Base-by-base conservation (phyloP, 2,797 vertebrate genomes). In the Pipistrellus pipistrellus region DNA sequence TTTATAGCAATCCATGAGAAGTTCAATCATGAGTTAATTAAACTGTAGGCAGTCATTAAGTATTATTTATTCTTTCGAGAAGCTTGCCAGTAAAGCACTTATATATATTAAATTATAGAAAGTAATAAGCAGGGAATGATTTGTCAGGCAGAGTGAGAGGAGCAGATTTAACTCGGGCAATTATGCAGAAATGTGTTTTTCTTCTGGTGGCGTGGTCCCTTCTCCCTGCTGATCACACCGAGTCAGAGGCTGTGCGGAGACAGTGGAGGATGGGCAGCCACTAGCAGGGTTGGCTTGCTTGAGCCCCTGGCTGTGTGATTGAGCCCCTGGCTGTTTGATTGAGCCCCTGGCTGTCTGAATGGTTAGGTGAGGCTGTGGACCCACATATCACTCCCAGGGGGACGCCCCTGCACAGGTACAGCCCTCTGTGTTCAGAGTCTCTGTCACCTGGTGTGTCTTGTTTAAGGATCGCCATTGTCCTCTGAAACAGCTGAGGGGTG, bases 1-100 rank as follows among this genome's bases (percentile, higher is more conserved):
- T 96, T 98, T 92, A 11, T 62, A 93, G 97, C 94, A 95, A 55
- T 95, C 96, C 96, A 94, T 94, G 93, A 92, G 82, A 97, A 97
- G 97, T 97, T 98, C 97, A 97, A 88, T 95, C 96, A 97, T 95
- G 89, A 98, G 97, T 98, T 97, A 97, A 98, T 98, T 98, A 98
- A 98, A 97, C 82, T 96, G 91, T 89, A 97, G 96, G 93, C 97
- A 98, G 94, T 96, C 96, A 97, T 97, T 96, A 97, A 97, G 89
- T 97, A 78, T 97, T 98, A 96, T 97, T 98, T 98, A 95, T 97
- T 92, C 77, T 90, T 97, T 96, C 51, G 51, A 95, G 94, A 96
- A 94, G 96, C 97, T 97, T 98, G 97, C 98, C 97, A 97, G 4
- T 98, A 55, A 97, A 97, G 90, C 92, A 97, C 97, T 98, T 98